Conservation (phyloP, 2,113 vertebrate genomes). For the Gyps fulvus region DNA sequence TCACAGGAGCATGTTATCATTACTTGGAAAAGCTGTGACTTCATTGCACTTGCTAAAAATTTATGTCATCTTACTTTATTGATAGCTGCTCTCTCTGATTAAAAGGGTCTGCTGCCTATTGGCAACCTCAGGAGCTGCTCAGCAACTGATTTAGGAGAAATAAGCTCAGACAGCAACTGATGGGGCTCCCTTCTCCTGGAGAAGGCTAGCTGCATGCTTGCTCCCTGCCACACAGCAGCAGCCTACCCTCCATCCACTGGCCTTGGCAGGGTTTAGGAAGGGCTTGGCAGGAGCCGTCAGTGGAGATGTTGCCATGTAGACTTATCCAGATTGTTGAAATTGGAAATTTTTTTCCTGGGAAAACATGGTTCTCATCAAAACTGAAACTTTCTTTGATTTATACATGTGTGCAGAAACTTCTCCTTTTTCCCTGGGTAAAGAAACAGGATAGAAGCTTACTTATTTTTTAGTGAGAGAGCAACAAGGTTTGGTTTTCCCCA, state of each 20-base stretch:
- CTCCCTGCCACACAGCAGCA: neutral
- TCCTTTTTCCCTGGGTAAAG: neutral
- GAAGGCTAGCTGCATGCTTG: rapidly evolving
- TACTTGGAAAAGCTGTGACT: neutral
- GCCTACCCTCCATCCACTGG: neutral
- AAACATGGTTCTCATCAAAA: neutral
- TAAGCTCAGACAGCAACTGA: neutral
- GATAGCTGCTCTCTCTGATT: neutral
- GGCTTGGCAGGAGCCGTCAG: neutral
- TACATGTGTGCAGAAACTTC: neutral
- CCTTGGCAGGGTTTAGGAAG: neutral
- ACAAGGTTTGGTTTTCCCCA: neutral
- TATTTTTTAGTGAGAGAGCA: neutral
- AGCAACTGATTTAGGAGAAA: neutral
- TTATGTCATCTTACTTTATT: neutral
- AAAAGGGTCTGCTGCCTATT: neutral
- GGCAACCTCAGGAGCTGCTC: neutral
- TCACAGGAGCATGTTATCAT: neutral
- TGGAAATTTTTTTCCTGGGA: neutral
- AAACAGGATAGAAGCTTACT: neutral
- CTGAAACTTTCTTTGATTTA: neutral
- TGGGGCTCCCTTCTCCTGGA: neutral
- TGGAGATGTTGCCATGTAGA: neutral
- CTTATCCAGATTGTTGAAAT: neutral
- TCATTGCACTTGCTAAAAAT: neutral